These are phyloP conservation scores for Dipodomys spectabilis DNA, from an alignment of 2,113 vertebrate species.

Conservation along the genomic window DNA sequence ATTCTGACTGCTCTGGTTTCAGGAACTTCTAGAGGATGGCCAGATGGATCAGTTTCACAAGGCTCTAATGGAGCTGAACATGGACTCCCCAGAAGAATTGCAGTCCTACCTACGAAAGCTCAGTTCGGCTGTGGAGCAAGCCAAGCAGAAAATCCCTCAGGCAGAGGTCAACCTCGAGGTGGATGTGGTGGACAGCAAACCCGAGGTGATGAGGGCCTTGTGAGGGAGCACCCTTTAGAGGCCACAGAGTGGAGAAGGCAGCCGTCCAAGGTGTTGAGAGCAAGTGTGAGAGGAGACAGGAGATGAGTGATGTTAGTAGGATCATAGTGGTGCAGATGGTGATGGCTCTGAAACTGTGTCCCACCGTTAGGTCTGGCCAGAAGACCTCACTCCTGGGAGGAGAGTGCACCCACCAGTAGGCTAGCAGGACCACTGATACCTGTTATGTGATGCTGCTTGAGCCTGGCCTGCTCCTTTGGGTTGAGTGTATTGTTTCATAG, in stretches of 20 bases:
- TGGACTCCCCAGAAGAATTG: slow-evolving; percentile 98
- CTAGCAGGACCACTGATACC: not conserved
- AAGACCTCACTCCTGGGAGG: not conserved
- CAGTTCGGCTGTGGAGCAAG: slow-evolving; percentile 92
- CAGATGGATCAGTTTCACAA: slow-evolving; percentile 94
- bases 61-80: slow-evolving; percentile 95
- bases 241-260: not conserved
- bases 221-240: not conserved
- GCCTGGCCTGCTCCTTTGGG: not conserved
- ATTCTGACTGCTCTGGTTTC: not conserved
- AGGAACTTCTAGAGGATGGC: slow-evolving; percentile 90
- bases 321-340: accelerated
- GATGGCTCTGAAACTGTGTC: not conserved
- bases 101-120: slow-evolving; percentile 98
- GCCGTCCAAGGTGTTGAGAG: not conserved
- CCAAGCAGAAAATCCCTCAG: slow-evolving; percentile 92
- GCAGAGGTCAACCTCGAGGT: slow-evolving; percentile 89
- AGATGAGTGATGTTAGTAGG: not conserved
- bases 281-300: not conserved
- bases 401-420: too few species aligned
- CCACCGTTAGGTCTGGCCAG: not conserved
- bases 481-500: not conserved
- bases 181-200: slow-evolving; percentile 91
- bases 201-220: slow-evolving; percentile 86
- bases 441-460: not conserved